Evolutionary conservation across 2,113 vertebrate genomes (phyloP).

Genomic region (Siniperca chuatsi): DNA sequence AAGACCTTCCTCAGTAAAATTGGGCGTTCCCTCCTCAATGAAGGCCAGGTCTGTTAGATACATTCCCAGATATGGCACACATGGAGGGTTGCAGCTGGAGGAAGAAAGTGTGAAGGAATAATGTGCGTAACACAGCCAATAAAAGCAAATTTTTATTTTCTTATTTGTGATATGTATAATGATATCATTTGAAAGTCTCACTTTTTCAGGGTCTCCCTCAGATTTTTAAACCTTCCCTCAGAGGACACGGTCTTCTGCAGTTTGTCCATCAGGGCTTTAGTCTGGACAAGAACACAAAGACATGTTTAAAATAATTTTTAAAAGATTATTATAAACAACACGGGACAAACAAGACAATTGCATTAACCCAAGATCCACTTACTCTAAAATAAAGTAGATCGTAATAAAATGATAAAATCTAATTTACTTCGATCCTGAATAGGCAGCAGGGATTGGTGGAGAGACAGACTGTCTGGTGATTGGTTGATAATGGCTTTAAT

Average conservation of each 20-base stretch:
- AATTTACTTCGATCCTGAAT: constrained; percentile 8
- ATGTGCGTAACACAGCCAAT: not conserved
- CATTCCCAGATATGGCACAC: constrained; percentile 98
- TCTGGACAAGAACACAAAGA: constrained; percentile 82
- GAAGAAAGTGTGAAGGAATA: not conserved
- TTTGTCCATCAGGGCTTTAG: constrained; percentile 98
- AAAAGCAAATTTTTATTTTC: not conserved
- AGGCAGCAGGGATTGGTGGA: not conserved
- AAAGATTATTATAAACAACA: not conserved
- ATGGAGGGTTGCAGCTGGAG: constrained; percentile 95
- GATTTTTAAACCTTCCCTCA: constrained; percentile 98
- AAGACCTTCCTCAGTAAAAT: constrained; percentile 98
- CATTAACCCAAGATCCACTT: not conserved
- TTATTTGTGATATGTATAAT: not conserved
- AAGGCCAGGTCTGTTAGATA: constrained; percentile 98
- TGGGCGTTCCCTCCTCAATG: constrained; percentile 98
- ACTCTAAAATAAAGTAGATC: not conserved
- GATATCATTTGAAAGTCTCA: constrained; percentile 70
- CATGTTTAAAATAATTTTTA: not conserved
- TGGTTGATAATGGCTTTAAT: constrained; percentile 27
- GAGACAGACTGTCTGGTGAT: constrained; percentile 42
- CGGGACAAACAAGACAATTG: not conserved
- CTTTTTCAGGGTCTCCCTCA: constrained; percentile 99
- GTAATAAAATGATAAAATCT: constrained; percentile 10
- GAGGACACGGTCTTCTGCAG: constrained; percentile 98